These are phyloP conservation scores for Macrophya annulata DNA, from an alignment of 2,888 invertebrate genomes.

Conservation along the genomic window DNA sequence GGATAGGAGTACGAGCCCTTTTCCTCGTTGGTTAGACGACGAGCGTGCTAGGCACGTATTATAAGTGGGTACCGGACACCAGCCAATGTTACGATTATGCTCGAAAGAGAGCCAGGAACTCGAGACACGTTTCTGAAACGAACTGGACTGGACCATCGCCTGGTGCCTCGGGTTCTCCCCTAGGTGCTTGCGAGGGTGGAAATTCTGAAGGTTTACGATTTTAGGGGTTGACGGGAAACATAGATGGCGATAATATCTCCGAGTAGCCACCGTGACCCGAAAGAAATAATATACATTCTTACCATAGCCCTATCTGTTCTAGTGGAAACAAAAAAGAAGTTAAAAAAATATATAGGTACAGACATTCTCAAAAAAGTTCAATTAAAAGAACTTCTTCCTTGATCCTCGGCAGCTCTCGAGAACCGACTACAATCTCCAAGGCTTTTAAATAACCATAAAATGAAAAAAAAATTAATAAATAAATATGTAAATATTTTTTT, in stretches of 20 bases:
- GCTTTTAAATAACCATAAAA: neutral
- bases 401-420: neutral
- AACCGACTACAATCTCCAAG: neutral
- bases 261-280: conserved; percentile 55
- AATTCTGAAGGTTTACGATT: conserved; percentile 42
- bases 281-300: conserved; percentile 41
- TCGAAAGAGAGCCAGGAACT: conserved; percentile 36
- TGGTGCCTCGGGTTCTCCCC: conserved; percentile 5
- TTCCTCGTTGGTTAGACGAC: neutral
- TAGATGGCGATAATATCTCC: conserved; percentile 60
- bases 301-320: neutral
- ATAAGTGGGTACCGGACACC: conserved; percentile 48
- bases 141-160: conserved; percentile 43
- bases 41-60: conserved; percentile 48
- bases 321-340: neutral
- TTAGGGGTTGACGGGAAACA: conserved; percentile 32
- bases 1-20: conserved; percentile 13
- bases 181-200: conserved; percentile 41
- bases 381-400: neutral
- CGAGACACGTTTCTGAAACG: conserved; percentile 45
- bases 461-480: neutral
- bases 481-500: neutral
- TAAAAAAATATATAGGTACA: neutral
- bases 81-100: conserved; percentile 53
- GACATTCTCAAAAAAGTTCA: neutral